These are phyloP conservation scores for Lepidurus apus DNA, from an alignment of 1,140 invertebrate genomes.

Conservation along the genomic window DNA sequence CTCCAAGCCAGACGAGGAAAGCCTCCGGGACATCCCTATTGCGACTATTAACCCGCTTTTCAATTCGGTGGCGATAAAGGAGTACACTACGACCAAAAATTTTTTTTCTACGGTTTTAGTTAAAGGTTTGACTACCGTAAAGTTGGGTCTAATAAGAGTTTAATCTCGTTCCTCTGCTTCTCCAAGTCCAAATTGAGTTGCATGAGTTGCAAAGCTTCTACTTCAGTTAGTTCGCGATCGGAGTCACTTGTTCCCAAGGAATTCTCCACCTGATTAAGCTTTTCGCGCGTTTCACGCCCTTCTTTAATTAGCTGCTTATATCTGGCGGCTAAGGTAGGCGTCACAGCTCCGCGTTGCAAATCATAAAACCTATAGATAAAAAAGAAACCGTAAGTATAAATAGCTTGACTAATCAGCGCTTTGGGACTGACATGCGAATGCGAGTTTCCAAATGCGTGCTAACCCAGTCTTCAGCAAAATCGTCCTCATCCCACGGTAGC, in stretches of 20 bases:
- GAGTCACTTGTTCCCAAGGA: not conserved
- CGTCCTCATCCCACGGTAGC: slow-evolving; percentile 31
- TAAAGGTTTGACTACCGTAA: not conserved
- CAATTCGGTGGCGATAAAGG: not conserved
- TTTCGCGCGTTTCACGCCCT: not conserved
- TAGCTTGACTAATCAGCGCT: not conserved
- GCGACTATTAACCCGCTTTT: not conserved
- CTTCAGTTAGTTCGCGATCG: slow-evolving; percentile 2
- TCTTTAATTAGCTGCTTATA: slow-evolving; percentile 11
- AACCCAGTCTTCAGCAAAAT: slow-evolving; percentile 29
- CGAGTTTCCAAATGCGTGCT: slow-evolving; percentile 24
- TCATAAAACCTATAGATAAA: slow-evolving; percentile 27
- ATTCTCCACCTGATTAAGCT: not conserved
- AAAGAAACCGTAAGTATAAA: not conserved
- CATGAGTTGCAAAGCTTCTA: not conserved
- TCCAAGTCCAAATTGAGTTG: not conserved
- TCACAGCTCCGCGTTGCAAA: slow-evolving; percentile 28
- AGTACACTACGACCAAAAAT: not conserved
- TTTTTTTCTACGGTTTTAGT: not conserved
- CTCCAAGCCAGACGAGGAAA: slow-evolving; percentile 2
- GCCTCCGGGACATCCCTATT: not conserved
- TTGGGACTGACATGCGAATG: slow-evolving; percentile 24
- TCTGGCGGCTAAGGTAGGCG: not conserved
- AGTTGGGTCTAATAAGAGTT: slow-evolving; percentile 15
- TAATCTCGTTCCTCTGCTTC: not conserved